Conservation (phyloP, 2,888 invertebrate species). For the Leucania comma region DNA sequence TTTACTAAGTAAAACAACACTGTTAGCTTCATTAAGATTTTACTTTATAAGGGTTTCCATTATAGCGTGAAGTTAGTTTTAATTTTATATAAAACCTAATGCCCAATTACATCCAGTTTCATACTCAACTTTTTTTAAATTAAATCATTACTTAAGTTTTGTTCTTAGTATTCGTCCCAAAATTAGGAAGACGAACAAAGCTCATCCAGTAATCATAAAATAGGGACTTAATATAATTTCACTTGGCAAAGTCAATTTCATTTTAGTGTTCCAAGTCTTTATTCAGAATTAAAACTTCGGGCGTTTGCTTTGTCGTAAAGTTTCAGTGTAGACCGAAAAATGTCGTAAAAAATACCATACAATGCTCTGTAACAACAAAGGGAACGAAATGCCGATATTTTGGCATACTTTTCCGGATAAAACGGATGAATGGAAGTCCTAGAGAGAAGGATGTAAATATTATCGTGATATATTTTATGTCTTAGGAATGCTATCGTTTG, state of each 20-base stretch:
- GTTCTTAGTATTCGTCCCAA: slow-evolving; percentile 36
- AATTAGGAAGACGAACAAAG: slow-evolving; percentile 54
- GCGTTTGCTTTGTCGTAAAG: slow-evolving; percentile 59
- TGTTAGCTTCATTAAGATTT: slow-evolving; percentile 18
- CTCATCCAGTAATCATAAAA: slow-evolving; percentile 63
- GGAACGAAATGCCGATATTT: slow-evolving; percentile 41
- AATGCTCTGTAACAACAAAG: slow-evolving; percentile 57
- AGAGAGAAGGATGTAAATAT: slow-evolving; percentile 41
- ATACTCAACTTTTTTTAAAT: slow-evolving; percentile 39
- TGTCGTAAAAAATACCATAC: slow-evolving; percentile 66
- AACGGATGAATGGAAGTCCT: slow-evolving; percentile 42
- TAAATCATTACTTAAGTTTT: slow-evolving; percentile 49
- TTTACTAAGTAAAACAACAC: slow-evolving; percentile 14
- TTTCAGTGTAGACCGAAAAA: slow-evolving; percentile 52
- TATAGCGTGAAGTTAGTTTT: slow-evolving; percentile 9
- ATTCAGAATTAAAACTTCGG: slow-evolving; percentile 65
- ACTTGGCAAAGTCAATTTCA: slow-evolving; percentile 64
- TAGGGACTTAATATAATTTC: slow-evolving; percentile 62
- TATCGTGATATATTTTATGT: slow-evolving; percentile 40
- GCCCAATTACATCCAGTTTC: slow-evolving; percentile 25
- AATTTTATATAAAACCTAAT: slow-evolving; percentile 14
- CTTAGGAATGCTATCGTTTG: slow-evolving; percentile 37
- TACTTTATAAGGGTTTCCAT: slow-evolving; percentile 23
- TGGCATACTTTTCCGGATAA: slow-evolving; percentile 51
- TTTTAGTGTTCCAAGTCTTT: slow-evolving; percentile 64